Percentiles rank a stretch among this genome's conserved stretches.
phyloP scores from a whole-genome alignment of 2,888 invertebrate genomes.

The Litoditis marina region DNA sequence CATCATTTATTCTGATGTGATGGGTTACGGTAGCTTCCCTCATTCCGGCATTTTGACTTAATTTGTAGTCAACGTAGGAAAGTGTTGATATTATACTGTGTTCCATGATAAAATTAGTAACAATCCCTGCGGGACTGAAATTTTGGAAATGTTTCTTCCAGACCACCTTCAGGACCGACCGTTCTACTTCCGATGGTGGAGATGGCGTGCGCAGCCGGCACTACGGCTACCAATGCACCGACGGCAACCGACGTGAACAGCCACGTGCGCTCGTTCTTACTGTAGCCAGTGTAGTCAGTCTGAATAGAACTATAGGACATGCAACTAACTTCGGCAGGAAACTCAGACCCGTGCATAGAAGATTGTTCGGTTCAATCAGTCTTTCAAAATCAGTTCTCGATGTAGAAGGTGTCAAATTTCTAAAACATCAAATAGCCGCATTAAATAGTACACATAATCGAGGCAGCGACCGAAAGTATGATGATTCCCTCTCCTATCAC shows the following conservation, averaged over 20 bases:
- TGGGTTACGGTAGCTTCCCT: no score
- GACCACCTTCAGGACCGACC: slow-evolving; percentile 13
- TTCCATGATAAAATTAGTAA: slow-evolving; percentile 33
- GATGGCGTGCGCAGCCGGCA: slow-evolving; percentile 49
- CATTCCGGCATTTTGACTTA: no score
- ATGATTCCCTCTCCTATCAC: no score
- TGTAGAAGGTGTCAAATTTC: no score
- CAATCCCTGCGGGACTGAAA: slow-evolving; percentile 39
- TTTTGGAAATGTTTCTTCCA: slow-evolving; percentile 9
- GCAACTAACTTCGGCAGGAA: no score
- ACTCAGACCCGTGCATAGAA: no score
- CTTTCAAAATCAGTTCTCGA: background rate
- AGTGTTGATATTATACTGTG: slow-evolving; percentile 22
- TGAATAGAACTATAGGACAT: slow-evolving; percentile 14
- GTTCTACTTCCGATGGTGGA: slow-evolving; percentile 46
- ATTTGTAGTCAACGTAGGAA: no score
- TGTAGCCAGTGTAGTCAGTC: slow-evolving; percentile 47
- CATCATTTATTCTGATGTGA: no score
- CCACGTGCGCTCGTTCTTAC: slow-evolving; percentile 43
- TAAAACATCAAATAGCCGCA: no score
- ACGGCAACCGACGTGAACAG: slow-evolving; percentile 57
- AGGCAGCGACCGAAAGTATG: no score
- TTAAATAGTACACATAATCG: no score
- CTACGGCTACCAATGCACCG: slow-evolving; percentile 55
- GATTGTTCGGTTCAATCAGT: background rate